Evolutionary conservation across 2,888 invertebrate genomes (phyloP), one percentile per base, ranked within the genome.

Genomic region (Tethea ocularis): DNA sequence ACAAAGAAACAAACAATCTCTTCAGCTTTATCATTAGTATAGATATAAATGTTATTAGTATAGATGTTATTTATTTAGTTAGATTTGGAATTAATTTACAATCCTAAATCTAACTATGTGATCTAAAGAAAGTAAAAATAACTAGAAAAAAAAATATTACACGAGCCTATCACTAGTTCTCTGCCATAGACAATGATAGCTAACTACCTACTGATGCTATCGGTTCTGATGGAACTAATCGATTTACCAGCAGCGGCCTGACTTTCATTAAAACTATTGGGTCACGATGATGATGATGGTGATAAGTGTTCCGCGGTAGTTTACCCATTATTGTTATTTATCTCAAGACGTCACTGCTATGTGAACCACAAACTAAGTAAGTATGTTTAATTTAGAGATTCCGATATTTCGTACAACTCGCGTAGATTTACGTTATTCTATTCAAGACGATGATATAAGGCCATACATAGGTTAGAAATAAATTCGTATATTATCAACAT

Each of bases 251-350:
- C 77, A 70, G 67, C 75, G 71, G 75, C 74, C 75, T 82, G 83
- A 82, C 86, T 86, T 87, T 87, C 87, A 83, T 87, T 88, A 83
- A 80, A 86, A 86, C 85, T 89, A 87, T 87, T 86, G 82, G 87
- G 87, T 82, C 87, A 86, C 76, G 77, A 78, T 80, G 80, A 83
- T 83, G 74, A 68, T 67, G 65, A 63, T 73, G 11, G 33, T 33
- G 81, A 82, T 84, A 84, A 83, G 77, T 77, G 75, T 70, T 76
- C 76, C 69, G 75, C 69, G 68, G 61, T 75, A 74, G 73, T 77
- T 77, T 78, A 74, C 75, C 75, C 68, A 72, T 76, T 72, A 78
- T 69, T 73, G 68, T 70, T 69, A 69, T 69, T 64, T 33, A 33
- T 71, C 54, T 66, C 61, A 63, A 63, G 68, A 71, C 71, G 76